A percentile compares a stretch with the other conserved stretches of the same genome.
These are phyloP conservation scores for Agonum fuliginosum DNA, from an alignment of 2,888 invertebrate genomes.

Conservation along the genomic window DNA sequence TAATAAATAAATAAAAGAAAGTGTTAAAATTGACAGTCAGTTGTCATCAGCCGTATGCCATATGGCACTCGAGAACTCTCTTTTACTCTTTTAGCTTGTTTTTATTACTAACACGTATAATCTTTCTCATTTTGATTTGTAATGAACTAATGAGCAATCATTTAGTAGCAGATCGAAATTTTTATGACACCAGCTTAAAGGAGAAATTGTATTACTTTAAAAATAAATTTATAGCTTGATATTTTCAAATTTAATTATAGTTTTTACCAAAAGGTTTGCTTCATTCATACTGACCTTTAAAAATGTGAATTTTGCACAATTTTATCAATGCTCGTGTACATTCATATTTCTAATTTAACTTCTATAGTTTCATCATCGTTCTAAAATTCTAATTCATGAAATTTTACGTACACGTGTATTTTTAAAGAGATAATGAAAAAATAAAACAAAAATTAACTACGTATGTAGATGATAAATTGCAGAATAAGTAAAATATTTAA, in stretches of 20 bases:
- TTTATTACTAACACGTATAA: background rate
- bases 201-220: too few relatives aligned
- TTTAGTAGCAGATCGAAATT: background rate
- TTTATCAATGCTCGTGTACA: background rate
- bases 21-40: conserved; percentile 10
- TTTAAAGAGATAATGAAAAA: too few relatives aligned
- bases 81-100: background rate
- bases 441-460: background rate
- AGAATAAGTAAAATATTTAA: conserved; percentile 35
- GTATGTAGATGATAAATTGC: conserved; percentile 41
- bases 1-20: conserved; percentile 26
- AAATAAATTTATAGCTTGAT: too few relatives aligned
- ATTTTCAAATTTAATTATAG: too few relatives aligned
- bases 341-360: conserved; percentile 5
- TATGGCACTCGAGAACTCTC: background rate
- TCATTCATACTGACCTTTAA: too few relatives aligned
- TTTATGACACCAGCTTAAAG: too few relatives aligned
- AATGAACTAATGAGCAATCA: too few relatives aligned
- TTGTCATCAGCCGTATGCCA: background rate
- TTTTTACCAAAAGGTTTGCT: too few relatives aligned
- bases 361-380: background rate
- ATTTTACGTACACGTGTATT: background rate
- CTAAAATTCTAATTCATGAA: too few relatives aligned
- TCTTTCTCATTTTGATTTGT: too few relatives aligned
- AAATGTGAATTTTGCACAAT: too few relatives aligned